A percentile compares a stretch with the other conserved stretches of the same genome.
phyloP scores from a whole-genome alignment of 2,888 invertebrate genomes.

The Macrostomum cliftonense region DNA sequence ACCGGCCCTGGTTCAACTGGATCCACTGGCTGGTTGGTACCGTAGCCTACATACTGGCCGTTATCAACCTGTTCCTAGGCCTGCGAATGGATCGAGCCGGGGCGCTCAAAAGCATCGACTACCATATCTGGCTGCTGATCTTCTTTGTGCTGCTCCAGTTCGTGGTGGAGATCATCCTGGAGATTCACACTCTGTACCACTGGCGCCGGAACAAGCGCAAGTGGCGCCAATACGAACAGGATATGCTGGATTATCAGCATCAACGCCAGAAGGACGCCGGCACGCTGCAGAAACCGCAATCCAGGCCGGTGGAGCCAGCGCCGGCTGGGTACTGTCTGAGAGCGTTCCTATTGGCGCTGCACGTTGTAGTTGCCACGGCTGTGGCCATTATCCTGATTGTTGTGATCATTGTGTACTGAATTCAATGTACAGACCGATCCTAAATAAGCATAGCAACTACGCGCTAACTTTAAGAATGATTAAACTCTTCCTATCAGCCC shows the following conservation, averaged over 20 bases:
- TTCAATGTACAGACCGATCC: no score
- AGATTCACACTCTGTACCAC: conserved; percentile 33
- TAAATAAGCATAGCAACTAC: no score
- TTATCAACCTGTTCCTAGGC: conserved; percentile 78
- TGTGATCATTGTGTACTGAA: conserved; percentile 18
- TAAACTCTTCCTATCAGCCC: no score
- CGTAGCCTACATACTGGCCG: conserved; percentile 43
- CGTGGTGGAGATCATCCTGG: conserved; percentile 55
- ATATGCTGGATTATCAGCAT: conserved; percentile 8
- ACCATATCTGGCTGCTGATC: conserved; percentile 52
- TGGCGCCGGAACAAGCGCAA: conserved; percentile 10
- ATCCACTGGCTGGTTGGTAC: conserved; percentile 35
- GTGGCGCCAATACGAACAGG: not conserved
- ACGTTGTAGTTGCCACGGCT: conserved; percentile 51
- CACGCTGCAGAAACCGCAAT: conserved; percentile 13
- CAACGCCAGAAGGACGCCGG: conserved; percentile 12
- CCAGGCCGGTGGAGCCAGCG: conserved; percentile 12
- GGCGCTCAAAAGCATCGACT: conserved; percentile 56
- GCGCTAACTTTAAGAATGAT: no score
- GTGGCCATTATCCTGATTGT: conserved; percentile 53
- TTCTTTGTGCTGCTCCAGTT: conserved; percentile 75
- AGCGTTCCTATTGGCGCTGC: conserved; percentile 53
- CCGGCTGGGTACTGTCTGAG: conserved; percentile 15
- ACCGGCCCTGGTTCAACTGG: conserved; percentile 36
- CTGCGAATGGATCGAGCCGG: conserved; percentile 65